These are phyloP conservation scores for Cryptocheilus praepositus DNA, from an alignment of 2,888 invertebrate species.

Conservation along the genomic window DNA sequence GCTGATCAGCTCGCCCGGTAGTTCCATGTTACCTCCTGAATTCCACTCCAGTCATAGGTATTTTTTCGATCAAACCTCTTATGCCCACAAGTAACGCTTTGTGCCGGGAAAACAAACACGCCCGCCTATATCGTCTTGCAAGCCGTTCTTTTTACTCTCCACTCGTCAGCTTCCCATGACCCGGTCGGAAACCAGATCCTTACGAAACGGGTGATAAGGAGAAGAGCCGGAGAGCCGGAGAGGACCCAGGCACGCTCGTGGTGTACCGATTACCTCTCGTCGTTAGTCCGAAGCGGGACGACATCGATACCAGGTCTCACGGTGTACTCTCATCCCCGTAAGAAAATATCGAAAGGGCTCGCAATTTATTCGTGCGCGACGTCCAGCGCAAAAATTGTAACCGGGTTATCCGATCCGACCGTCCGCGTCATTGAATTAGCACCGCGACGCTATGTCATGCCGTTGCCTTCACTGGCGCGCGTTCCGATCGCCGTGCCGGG, in stretches of 20 bases:
- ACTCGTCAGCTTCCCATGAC: slow-evolving; percentile 23
- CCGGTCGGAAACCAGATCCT: slow-evolving; percentile 20
- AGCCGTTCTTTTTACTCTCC: not conserved
- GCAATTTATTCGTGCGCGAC: not conserved
- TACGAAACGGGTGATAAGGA: not conserved
- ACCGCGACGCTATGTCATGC: slow-evolving; percentile 40
- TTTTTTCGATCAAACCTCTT: too few relatives aligned
- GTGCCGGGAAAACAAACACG: slow-evolving; percentile 25
- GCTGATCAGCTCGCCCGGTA: too few relatives aligned
- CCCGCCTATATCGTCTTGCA: slow-evolving; percentile 7
- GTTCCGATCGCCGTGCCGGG: slow-evolving; percentile 13
- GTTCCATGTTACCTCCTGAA: too few relatives aligned
- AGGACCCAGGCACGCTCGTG: slow-evolving; percentile 5
- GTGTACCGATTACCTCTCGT: too few relatives aligned
- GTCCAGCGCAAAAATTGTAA: slow-evolving; percentile 29
- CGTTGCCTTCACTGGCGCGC: slow-evolving; percentile 23
- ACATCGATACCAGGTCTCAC: too few relatives aligned
- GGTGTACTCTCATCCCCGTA: too few relatives aligned
- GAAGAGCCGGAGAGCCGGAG: too few relatives aligned
- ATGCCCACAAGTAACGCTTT: too few relatives aligned
- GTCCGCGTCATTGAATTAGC: slow-evolving; percentile 54
- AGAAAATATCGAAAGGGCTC: not conserved
- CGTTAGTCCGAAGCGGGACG: too few relatives aligned
- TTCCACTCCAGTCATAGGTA: too few relatives aligned
- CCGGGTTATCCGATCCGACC: slow-evolving; percentile 36